phyloP scores from a whole-genome alignment of 2,888 invertebrate species.

The Trissoscelio sp. region DNA sequence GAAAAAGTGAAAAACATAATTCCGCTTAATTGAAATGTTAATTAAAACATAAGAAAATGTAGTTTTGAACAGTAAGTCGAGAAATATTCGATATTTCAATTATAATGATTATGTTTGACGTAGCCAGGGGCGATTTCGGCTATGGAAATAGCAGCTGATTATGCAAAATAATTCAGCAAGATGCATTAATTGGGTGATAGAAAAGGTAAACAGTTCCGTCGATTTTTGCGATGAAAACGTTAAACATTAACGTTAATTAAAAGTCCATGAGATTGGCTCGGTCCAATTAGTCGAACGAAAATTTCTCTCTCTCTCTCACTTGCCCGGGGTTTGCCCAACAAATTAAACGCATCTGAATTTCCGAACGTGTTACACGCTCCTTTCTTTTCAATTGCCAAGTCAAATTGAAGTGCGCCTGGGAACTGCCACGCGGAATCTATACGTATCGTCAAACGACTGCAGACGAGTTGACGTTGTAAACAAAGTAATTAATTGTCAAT shows the following conservation, averaged over 20 bases:
- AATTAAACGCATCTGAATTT: constrained; percentile 36
- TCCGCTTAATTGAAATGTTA: too few relatives aligned
- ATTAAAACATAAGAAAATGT: too few relatives aligned
- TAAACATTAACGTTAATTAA: constrained; percentile 42
- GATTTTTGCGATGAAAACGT: constrained; percentile 23
- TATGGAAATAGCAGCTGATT: constrained; percentile 14
- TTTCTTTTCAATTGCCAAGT: constrained; percentile 32
- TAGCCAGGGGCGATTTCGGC: constrained; percentile 13
- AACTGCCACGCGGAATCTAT: constrained; percentile 1
- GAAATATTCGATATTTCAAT: too few relatives aligned
- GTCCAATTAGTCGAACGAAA: constrained; percentile 26
- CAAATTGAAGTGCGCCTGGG: constrained; percentile 3
- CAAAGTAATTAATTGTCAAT: constrained; percentile 43
- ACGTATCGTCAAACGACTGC: constrained; percentile 1
- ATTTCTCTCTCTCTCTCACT: not conserved
- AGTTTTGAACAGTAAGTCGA: too few relatives aligned
- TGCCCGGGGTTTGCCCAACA: constrained; percentile 21
- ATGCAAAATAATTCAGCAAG: constrained; percentile 35
- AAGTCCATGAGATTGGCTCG: constrained; percentile 25
- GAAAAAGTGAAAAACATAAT: too few relatives aligned
- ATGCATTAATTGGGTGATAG: constrained; percentile 38
- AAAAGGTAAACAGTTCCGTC: constrained; percentile 13
- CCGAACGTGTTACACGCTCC: constrained; percentile 14
- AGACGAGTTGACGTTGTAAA: constrained; percentile 3
- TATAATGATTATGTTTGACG: constrained; percentile 15